Percentiles rank a stretch among this genome's conserved stretches.
Conservation (phyloP, 2,888 invertebrate species). For the Pecten maximus region DNA sequence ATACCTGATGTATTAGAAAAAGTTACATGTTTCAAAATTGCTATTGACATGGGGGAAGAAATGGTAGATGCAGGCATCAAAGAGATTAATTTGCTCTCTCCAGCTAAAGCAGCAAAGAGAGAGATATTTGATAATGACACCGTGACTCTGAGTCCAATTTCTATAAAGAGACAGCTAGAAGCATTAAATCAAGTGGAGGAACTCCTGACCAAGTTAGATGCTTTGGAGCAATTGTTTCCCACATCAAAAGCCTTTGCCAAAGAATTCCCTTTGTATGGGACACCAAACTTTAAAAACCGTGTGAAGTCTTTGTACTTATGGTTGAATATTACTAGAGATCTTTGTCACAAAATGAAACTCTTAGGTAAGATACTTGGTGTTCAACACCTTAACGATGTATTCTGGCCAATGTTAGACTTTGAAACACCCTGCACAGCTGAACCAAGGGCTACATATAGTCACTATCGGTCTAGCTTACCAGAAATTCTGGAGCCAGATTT, state of each 20-base stretch:
- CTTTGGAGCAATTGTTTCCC: constrained; percentile 91
- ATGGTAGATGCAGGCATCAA: constrained; percentile 35
- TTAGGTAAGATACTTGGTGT: constrained; percentile 81
- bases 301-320: constrained; percentile 93
- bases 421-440: constrained; percentile 59
- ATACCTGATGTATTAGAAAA: constrained; percentile 89
- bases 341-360: constrained; percentile 90
- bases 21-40: constrained; percentile 87
- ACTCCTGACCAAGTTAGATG: constrained; percentile 89
- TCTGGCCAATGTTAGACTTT: constrained; percentile 80
- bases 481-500: constrained; percentile 66
- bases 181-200: constrained; percentile 90
- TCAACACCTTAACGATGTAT: constrained; percentile 70
- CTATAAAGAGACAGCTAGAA: constrained; percentile 87
- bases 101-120: constrained; percentile 27
- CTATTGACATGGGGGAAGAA: constrained; percentile 32
- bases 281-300: constrained; percentile 87
- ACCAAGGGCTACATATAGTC: constrained; percentile 42
- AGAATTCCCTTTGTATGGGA: constrained; percentile 88
- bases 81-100: constrained; percentile 35
- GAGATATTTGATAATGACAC: constrained; percentile 61
- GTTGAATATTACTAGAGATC: constrained; percentile 94
- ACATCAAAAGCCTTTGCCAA: constrained; percentile 90
- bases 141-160: constrained; percentile 67
- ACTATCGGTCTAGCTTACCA: constrained; percentile 65